Evolutionary conservation across 2,797 vertebrate genomes (phyloP).

Genomic region (Champsocephalus esox): DNA sequence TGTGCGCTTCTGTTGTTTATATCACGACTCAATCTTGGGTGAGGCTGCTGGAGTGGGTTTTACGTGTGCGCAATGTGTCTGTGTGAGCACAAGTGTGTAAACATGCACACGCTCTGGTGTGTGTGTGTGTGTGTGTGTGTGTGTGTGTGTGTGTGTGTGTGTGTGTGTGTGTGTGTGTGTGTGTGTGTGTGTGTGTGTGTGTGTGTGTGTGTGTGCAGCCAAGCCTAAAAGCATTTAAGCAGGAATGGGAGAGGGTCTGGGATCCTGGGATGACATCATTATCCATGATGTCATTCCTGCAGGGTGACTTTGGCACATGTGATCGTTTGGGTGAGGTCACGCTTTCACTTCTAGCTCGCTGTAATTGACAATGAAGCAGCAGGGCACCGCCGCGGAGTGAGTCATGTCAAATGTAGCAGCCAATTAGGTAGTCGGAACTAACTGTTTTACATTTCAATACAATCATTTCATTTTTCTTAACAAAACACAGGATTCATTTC

Average conservation of each 20-base stretch:
- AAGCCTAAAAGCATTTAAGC: conserved; percentile 82
- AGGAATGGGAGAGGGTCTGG: conserved; percentile 82
- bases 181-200: conserved; percentile 14
- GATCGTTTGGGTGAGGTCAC: conserved; percentile 79
- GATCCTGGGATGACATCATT: conserved; percentile 84
- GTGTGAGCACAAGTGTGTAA: not conserved
- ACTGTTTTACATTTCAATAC: conserved; percentile 34
- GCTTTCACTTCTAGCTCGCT: conserved; percentile 69
- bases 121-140: conserved; percentile 12
- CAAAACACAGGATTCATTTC: conserved; percentile 4
- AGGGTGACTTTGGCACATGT: conserved; percentile 84
- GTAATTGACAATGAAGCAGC: conserved; percentile 75
- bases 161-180: conserved; percentile 37
- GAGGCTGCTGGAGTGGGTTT: conserved; percentile 70
- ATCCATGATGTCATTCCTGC: conserved; percentile 84
- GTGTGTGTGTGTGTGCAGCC: conserved; percentile 50
- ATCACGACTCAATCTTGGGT: conserved; percentile 77
- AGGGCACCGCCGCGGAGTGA: conserved; percentile 57
- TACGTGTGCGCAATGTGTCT: conserved; percentile 38
- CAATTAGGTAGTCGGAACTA: conserved; percentile 51
- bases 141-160: conserved; percentile 14
- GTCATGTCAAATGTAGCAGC: conserved; percentile 53
- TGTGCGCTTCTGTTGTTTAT: conserved; percentile 80
- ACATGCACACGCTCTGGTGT: not conserved
- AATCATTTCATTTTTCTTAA: conserved; percentile 15